A percentile compares a stretch with the other conserved stretches of the same genome.
Evolutionary conservation across 2,113 vertebrate species (phyloP).

Genomic region (Carlito syrichta): DNA sequence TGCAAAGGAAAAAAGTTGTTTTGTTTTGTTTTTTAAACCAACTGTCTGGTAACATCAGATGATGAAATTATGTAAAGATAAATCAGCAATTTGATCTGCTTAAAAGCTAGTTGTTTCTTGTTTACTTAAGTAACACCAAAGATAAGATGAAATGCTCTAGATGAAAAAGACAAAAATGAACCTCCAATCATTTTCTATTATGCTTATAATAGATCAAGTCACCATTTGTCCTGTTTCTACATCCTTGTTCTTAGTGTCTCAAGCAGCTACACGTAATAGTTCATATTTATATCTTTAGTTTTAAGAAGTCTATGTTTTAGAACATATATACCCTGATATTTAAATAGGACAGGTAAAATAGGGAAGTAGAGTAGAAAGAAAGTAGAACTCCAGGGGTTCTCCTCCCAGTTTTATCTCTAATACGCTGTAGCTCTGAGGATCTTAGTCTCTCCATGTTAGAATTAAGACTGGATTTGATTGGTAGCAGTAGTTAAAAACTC

Average conservation of each 20-base stretch:
- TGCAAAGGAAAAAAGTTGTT: conserved; percentile 79
- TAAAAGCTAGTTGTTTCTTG: conserved; percentile 10
- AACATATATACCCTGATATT: background rate
- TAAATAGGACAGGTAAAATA: background rate
- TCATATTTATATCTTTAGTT: background rate
- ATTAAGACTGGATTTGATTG: background rate
- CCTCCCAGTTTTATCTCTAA: background rate
- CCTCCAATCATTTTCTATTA: background rate
- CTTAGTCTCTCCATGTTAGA: background rate
- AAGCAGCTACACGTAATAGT: background rate
- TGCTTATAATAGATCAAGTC: background rate
- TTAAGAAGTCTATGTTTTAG: background rate
- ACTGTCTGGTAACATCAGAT: conserved; percentile 47
- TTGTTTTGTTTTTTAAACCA: background rate
- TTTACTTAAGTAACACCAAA: conserved; percentile 21
- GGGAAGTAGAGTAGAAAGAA: background rate
- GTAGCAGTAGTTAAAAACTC: background rate
- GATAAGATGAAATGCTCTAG: too few species aligned
- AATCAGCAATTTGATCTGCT: conserved; percentile 19
- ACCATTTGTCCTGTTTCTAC: conserved; percentile 23
- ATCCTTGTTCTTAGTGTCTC: background rate
- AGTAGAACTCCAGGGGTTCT: background rate
- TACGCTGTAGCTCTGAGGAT: background rate
- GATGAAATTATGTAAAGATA: conserved; percentile 44
- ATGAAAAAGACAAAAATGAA: conserved; percentile 8